Percentiles rank a stretch among this genome's conserved stretches.
Evolutionary conservation across 2,888 invertebrate genomes (phyloP).

Genomic region (Ditula angustiorana): DNA sequence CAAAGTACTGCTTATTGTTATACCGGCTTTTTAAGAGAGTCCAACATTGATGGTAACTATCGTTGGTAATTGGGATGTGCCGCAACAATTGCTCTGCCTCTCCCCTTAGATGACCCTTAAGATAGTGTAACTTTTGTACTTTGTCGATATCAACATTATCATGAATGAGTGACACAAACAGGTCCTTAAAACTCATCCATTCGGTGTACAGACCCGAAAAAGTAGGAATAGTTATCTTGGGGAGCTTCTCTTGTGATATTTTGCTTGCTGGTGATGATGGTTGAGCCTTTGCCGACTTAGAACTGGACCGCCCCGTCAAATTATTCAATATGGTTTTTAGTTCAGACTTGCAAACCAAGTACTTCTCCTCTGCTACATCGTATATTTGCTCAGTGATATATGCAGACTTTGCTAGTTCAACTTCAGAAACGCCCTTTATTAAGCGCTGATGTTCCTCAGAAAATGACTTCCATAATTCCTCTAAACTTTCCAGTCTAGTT

Average conservation of each 20-base stretch:
- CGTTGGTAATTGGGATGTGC: background rate
- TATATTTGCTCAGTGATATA: background rate
- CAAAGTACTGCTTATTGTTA: slow-evolving; percentile 35
- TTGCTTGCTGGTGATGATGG: background rate
- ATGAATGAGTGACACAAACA: slow-evolving; percentile 26
- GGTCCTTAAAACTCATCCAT: slow-evolving; percentile 27
- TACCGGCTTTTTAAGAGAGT: slow-evolving; percentile 33
- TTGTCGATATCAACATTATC: slow-evolving; percentile 13
- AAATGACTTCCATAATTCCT: background rate
- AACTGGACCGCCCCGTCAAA: background rate
- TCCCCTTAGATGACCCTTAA: too few species aligned
- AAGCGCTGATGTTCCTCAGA: background rate
- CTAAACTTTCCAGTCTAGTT: background rate
- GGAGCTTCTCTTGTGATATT: background rate
- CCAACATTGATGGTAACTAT: slow-evolving; percentile 14
- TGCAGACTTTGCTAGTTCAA: background rate
- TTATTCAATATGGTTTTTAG: background rate
- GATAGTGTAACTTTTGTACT: too few species aligned
- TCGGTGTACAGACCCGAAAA: slow-evolving; percentile 30
- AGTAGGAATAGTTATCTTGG: too few species aligned
- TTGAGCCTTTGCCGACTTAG: background rate
- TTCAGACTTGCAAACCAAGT: background rate
- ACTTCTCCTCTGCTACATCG: background rate
- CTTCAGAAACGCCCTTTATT: background rate
- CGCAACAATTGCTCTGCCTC: too few species aligned